Conservation (phyloP, 1,140 invertebrate genomes). For the Bombus affinis region DNA sequence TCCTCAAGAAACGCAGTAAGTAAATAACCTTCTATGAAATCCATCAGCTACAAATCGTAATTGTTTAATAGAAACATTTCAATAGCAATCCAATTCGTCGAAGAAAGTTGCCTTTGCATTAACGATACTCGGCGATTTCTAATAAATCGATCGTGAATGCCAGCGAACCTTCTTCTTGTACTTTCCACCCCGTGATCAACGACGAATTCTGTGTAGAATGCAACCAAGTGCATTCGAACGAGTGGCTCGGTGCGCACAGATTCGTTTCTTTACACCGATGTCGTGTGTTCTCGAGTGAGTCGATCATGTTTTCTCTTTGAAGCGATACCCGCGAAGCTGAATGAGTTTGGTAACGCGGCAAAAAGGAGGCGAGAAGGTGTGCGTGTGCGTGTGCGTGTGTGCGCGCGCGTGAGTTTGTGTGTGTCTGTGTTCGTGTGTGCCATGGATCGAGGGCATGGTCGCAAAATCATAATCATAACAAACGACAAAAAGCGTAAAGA, state of each 20-base stretch:
- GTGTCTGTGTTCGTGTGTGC: background rate
- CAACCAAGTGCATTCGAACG: conserved; percentile 39
- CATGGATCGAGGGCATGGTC: conserved; percentile 53
- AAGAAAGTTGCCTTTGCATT: conserved; percentile 8
- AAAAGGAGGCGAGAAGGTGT: conserved; percentile 30
- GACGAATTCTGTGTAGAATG: conserved; percentile 23
- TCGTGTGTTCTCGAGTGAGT: conserved; percentile 47
- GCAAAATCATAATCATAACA: conserved; percentile 67
- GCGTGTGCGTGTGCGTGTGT: background rate
- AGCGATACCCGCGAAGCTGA: conserved; percentile 40
- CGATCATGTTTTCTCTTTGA: conserved; percentile 43
- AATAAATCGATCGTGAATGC: background rate
- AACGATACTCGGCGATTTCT: background rate
- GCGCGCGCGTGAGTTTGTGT: background rate
- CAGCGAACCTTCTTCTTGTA: conserved; percentile 6
- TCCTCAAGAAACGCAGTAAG: background rate
- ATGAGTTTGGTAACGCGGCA: conserved; percentile 38
- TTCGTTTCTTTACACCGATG: conserved; percentile 78
- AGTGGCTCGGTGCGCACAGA: conserved; percentile 82
- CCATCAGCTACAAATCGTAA: background rate
- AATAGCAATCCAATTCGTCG: background rate
- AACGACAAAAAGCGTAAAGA: conserved; percentile 72
- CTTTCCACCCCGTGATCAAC: conserved; percentile 22
- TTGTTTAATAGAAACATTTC: background rate
- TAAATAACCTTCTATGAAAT: background rate